These are phyloP conservation scores for Rambutsinella grinnellia DNA, from an alignment of 2,888 invertebrate species.

Conservation along the genomic window DNA sequence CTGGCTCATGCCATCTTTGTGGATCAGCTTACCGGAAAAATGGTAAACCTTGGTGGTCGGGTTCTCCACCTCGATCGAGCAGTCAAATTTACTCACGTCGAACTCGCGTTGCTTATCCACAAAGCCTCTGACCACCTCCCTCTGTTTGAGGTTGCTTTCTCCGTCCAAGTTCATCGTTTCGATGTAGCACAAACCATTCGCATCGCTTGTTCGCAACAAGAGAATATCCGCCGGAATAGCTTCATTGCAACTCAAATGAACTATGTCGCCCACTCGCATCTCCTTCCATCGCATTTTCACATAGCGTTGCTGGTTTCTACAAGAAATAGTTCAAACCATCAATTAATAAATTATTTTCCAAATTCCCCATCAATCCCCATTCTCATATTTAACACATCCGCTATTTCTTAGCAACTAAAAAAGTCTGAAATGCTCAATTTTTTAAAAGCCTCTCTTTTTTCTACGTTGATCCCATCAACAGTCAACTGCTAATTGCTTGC, in stretches of 20 bases:
- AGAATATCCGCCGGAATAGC: conserved; percentile 96
- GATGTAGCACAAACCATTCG: conserved; percentile 90
- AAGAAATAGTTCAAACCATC: conserved; percentile 67
- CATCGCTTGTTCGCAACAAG: conserved; percentile 88
- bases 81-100: conserved; percentile 74
- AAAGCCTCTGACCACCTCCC: conserved; percentile 86
- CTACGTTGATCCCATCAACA: neutral
- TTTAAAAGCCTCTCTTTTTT: neutral
- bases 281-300: conserved; percentile 91
- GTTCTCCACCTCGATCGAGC: conserved; percentile 90
- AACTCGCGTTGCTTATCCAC: conserved; percentile 72
- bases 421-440: too few relatives aligned
- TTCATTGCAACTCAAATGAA: conserved; percentile 96
- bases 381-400: too few relatives aligned
- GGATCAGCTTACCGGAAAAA: conserved; percentile 90
- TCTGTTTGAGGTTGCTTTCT: conserved; percentile 94
- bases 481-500: neutral
- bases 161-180: conserved; percentile 98
- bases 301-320: conserved; percentile 85
- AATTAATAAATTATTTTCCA: too few relatives aligned
- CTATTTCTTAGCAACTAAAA: too few relatives aligned
- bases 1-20: conserved; percentile 73
- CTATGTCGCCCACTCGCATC: conserved; percentile 91
- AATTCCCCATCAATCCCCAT: too few relatives aligned
- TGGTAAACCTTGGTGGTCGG: conserved; percentile 97